Base-by-base conservation (phyloP, 2,113 vertebrate genomes). In the Bettongia penicillata region DNA sequence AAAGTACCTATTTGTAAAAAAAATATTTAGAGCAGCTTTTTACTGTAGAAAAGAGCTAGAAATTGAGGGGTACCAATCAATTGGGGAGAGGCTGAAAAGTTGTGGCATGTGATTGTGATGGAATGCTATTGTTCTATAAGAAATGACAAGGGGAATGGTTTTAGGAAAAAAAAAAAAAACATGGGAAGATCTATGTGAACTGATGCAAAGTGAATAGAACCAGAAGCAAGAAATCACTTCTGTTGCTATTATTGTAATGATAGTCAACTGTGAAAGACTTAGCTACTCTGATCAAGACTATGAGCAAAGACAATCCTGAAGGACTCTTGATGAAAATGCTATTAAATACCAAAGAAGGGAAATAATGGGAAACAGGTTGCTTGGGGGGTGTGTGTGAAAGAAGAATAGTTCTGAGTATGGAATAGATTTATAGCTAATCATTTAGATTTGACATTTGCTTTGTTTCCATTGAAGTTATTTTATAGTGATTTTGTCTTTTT, bases 401-500 rank as follows among this genome's bases (percentile, higher is more conserved):
- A 91, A 4, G 55, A 68, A 0, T 51, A 7, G 3, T 61, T 93
- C 92, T 53, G 43, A 93, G 0, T 53, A 23, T 96, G 1, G 89
- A 93, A 14, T 90, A 57, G 48, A 51, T 50, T 3, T 77, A 5
- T 19, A 93, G 90, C n/a, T 89, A 28, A 19, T 23, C 19, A 55
- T 43, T 49, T n/a, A 8, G 2, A 47, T 50, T 61, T 31, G 8
- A 94, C n/a, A 43, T 84, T 84, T 84, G 91, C 84, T 92, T 47
- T 0, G 51, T 93, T 92, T 53, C 31, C 8, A 68, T 91, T 89
- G 8, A 96, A 90, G 23, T 55, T 91, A 90, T 55, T 49, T 1
- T 94, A 68, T 96, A 95, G 37, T 53, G 93, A 89, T 26, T 16
- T 91, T 91, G 48, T 48, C 2, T 53, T 2, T 68, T 61, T 95